Evolutionary conservation across 37 sponge, comb jelly and placozoan species (phyloP).

Genomic region (Ianthella basta): DNA sequence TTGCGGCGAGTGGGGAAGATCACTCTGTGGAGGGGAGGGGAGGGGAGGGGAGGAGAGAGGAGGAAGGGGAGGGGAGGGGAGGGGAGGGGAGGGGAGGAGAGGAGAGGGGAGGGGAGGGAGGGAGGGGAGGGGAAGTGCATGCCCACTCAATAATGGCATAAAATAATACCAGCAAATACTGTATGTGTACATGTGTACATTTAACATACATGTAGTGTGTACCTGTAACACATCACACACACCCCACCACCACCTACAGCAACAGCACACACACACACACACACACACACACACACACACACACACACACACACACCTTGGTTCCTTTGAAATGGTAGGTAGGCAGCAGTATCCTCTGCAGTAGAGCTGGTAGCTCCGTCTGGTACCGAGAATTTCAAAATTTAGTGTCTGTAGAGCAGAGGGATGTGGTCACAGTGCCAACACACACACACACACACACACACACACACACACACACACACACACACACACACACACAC

Average conservation of each 20-base stretch:
- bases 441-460: neutral
- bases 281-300: neutral
- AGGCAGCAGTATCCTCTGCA: constrained; percentile 87
- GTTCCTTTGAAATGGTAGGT: constrained; percentile 86
- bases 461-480: neutral
- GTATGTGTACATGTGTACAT: neutral
- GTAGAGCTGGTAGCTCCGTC: constrained; percentile 85
- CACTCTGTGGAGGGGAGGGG: constrained; percentile 23
- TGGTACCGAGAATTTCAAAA: constrained; percentile 94
- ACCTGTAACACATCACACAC: neutral
- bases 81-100: neutral
- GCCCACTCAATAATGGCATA: too few relatives aligned
- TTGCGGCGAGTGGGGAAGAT: constrained; percentile 86
- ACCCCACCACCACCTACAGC: too few relatives aligned
- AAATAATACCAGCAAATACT: too few relatives aligned
- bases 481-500: neutral
- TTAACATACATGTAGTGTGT: neutral
- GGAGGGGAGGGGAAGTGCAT: too few relatives aligned
- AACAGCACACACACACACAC: too few relatives aligned
- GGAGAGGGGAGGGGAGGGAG: neutral
- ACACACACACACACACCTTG: constrained; percentile 50
- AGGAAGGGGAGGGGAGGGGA: neutral
- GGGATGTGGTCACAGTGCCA: neutral
- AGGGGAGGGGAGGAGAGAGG: too few relatives aligned
- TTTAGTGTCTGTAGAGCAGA: constrained; percentile 66